Conservation (phyloP, 2,888 invertebrate genomes). For the Isotomurus palustris region DNA sequence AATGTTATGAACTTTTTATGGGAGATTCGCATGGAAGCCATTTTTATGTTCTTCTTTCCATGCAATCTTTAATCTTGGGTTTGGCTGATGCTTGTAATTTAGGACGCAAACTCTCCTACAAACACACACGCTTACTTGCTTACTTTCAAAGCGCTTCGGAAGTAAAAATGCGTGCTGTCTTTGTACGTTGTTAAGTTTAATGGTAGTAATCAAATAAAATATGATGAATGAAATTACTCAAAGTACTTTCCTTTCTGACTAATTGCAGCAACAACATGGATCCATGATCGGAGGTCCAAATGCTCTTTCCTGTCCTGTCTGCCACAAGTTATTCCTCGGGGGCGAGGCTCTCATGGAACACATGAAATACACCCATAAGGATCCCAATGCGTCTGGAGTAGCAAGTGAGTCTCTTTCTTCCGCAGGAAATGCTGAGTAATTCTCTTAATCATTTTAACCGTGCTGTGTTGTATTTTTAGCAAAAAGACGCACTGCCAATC, state of each 20-base stretch:
- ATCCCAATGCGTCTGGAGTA: constrained; percentile 80
- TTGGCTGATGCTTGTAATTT: too few species aligned
- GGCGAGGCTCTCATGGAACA: constrained; percentile 91
- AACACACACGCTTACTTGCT: constrained; percentile 9
- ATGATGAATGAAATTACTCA: too few species aligned
- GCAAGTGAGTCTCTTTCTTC: constrained; percentile 83
- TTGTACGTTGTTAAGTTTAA: too few species aligned
- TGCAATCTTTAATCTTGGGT: too few species aligned
- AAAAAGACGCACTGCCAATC: constrained; percentile 89
- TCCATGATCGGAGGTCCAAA: constrained; percentile 88
- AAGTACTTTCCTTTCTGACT: too few species aligned
- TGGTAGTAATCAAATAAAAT: too few species aligned
- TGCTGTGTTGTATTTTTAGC: constrained; percentile 61
- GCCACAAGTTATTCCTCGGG: constrained; percentile 80
- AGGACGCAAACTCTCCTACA: too few species aligned
- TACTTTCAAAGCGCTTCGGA: too few species aligned
- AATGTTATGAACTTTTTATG: constrained; percentile 10
- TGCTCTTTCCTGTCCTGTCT: constrained; percentile 85
- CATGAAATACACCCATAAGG: constrained; percentile 93
- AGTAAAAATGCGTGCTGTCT: too few species aligned
- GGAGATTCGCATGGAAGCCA: constrained; percentile 8
- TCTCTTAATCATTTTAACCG: background rate
- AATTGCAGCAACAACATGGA: constrained; percentile 75
- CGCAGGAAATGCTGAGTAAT: background rate
- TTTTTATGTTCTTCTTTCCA: constrained; percentile 6